Conservation (phyloP, 2,888 invertebrate species). For the Cerceris ruficornis region DNA sequence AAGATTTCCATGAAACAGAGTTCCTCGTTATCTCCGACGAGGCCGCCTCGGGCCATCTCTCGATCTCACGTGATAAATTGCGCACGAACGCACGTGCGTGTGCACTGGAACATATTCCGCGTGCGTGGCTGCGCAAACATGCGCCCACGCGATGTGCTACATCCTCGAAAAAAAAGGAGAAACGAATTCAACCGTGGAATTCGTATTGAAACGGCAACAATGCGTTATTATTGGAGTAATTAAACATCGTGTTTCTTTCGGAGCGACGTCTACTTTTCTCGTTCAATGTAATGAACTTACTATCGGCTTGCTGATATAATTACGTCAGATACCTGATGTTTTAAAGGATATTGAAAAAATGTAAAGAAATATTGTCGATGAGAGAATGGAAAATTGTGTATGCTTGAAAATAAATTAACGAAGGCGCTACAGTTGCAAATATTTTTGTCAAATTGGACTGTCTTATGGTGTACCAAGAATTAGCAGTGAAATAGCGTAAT, state of each 20-base stretch:
- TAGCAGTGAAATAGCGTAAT: too few relatives aligned
- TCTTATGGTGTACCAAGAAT: too few relatives aligned
- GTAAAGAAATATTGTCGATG: too few relatives aligned
- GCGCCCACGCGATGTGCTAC: conserved; percentile 19
- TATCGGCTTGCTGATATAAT: too few relatives aligned
- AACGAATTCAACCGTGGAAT: neutral
- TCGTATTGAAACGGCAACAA: neutral
- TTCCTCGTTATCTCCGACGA: conserved; percentile 67
- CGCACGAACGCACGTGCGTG: conserved; percentile 62
- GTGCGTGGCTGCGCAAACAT: conserved; percentile 46
- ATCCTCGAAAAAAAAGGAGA: neutral
- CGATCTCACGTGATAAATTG: conserved; percentile 71
- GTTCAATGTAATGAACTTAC: too few relatives aligned
- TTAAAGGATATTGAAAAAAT: neutral
- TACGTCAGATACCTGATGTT: neutral
- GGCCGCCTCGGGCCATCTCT: conserved; percentile 59
- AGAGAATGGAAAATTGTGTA: too few relatives aligned
- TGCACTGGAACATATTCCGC: conserved; percentile 54
- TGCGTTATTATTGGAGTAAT: neutral
- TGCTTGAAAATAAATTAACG: too few relatives aligned
- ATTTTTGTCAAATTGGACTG: too few relatives aligned
- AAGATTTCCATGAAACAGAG: conserved; percentile 68
- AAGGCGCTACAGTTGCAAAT: too few relatives aligned
- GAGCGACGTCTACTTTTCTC: too few relatives aligned
- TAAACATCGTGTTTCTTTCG: too few relatives aligned